These are phyloP conservation scores for Listronotus oregonensis DNA, from an alignment of 1,140 invertebrate species.

Conservation along the genomic window DNA sequence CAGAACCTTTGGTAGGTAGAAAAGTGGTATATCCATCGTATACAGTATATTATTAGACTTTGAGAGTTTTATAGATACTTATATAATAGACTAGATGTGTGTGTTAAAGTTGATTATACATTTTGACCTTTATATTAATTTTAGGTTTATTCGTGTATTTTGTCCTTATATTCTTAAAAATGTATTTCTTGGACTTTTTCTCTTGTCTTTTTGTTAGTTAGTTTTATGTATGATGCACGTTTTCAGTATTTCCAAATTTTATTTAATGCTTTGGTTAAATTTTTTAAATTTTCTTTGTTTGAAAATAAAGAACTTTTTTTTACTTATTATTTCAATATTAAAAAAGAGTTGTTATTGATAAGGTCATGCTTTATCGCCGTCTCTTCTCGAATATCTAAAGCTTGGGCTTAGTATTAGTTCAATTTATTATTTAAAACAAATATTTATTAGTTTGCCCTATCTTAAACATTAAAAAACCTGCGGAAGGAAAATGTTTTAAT, in stretches of 20 bases:
- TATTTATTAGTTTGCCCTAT: too few species aligned
- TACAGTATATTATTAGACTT: neutral
- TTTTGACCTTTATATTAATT: neutral
- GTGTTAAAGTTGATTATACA: conserved; percentile 2
- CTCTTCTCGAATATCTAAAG: too few species aligned
- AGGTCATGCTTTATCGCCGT: too few species aligned
- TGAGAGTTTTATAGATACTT: neutral
- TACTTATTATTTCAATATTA: too few species aligned
- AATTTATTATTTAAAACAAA: neutral
- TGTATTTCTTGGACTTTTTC: conserved; percentile 13
- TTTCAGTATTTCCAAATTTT: neutral
- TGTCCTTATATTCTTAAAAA: neutral
- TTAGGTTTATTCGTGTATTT: conserved; percentile 1
- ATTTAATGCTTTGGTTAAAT: too few species aligned
- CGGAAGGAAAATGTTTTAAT: too few species aligned
- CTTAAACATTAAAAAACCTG: too few species aligned
- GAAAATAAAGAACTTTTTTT: too few species aligned
- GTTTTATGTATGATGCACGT: conserved; percentile 33
- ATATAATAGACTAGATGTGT: conserved; percentile 8
- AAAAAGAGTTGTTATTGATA: too few species aligned
- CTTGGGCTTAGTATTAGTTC: too few species aligned
- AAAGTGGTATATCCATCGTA: neutral
- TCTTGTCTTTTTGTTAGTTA: conserved; percentile 27
- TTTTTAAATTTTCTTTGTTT: too few species aligned
- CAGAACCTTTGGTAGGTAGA: conserved; percentile 19